phyloP scores from a whole-genome alignment of 1,140 invertebrate genomes.

The Cylas formicarius region DNA sequence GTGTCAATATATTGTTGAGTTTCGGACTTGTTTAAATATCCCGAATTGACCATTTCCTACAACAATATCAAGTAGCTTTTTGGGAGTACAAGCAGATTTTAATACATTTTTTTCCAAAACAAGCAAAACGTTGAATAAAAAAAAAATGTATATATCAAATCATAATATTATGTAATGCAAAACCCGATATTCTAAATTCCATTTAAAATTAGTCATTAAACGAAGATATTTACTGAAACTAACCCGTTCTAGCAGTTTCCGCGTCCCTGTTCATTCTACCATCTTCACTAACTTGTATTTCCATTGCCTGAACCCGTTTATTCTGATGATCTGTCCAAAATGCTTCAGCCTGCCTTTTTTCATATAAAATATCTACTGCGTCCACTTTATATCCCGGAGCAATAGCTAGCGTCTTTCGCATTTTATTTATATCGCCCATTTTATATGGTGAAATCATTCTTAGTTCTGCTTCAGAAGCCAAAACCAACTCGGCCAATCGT shows the following conservation, averaged over 20 bases:
- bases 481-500: conserved; percentile 50
- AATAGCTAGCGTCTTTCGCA: conserved; percentile 35
- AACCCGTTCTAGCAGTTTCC: conserved; percentile 20
- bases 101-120: too few relatives aligned
- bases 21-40: too few relatives aligned
- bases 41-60: too few relatives aligned
- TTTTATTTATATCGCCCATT: conserved; percentile 43
- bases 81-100: too few relatives aligned
- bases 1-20: too few relatives aligned
- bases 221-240: too few relatives aligned
- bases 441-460: conserved; percentile 55
- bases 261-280: conserved; percentile 29
- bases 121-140: too few relatives aligned
- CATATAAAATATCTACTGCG: conserved; percentile 49
- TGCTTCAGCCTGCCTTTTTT: conserved; percentile 41
- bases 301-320: conserved; percentile 39
- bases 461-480: conserved; percentile 59
- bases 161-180: too few relatives aligned
- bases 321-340: conserved; percentile 52
- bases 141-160: too few relatives aligned
- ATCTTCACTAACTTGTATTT: conserved; percentile 32
- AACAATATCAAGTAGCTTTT: too few relatives aligned
- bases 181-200: too few relatives aligned
- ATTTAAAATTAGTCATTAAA: too few relatives aligned
- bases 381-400: conserved; percentile 43